phyloP scores from a whole-genome alignment of 2,888 invertebrate species.

The Cosmia trapezina region DNA sequence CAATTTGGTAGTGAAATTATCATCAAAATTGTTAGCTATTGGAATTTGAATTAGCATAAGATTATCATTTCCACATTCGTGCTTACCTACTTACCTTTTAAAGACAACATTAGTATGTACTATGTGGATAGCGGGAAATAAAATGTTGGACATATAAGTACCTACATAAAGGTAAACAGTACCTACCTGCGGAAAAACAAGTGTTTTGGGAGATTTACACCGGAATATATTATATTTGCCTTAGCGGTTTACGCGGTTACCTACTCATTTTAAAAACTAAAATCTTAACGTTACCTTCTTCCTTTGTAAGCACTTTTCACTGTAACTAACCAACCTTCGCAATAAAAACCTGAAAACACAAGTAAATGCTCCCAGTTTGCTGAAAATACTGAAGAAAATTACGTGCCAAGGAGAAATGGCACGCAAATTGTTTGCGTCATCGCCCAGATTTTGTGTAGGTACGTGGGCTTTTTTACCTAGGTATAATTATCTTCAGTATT shows the following conservation, averaged over 20 bases:
- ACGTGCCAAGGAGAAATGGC: slow-evolving; percentile 51
- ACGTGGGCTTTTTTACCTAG: slow-evolving; percentile 23
- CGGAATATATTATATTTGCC: slow-evolving; percentile 6
- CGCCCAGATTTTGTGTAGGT: slow-evolving; percentile 28
- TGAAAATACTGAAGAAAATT: slow-evolving; percentile 45
- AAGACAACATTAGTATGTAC: slow-evolving; percentile 29
- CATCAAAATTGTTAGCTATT: slow-evolving; percentile 19
- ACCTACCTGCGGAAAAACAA: slow-evolving; percentile 23
- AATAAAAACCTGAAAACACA: slow-evolving; percentile 32
- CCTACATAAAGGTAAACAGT: slow-evolving; percentile 24
- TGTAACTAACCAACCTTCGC: slow-evolving; percentile 3
- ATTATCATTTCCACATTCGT: slow-evolving; percentile 7
- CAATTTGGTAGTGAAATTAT: slow-evolving; percentile 5
- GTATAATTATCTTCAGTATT: slow-evolving; percentile 9
- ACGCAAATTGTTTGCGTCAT: slow-evolving; percentile 51
- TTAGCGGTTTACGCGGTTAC: neutral
- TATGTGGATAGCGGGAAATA: slow-evolving; percentile 43
- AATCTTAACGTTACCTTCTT: neutral
- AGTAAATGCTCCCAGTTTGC: slow-evolving; percentile 41
- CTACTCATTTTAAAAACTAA: neutral
- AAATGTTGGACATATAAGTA: neutral
- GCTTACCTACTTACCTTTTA: slow-evolving; percentile 13
- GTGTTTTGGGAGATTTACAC: slow-evolving; percentile 1
- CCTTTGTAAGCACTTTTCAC: slow-evolving; percentile 4
- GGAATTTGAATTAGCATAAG: slow-evolving; percentile 47